Conservation (phyloP, 1,140 invertebrate genomes). For the Anoplophora glabripennis region DNA sequence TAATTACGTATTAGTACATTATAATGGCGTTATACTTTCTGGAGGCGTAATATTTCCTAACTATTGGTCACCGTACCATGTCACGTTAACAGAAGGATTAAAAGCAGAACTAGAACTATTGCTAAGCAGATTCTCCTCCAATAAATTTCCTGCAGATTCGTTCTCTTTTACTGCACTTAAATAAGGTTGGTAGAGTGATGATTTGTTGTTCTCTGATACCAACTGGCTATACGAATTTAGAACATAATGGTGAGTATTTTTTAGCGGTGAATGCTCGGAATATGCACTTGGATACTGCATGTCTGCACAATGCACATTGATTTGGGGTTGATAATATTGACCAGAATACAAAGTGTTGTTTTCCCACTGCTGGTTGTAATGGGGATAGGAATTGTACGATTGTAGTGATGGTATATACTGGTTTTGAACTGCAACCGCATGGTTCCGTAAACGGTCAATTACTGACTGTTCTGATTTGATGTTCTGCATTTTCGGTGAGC, state of each 20-base stretch:
- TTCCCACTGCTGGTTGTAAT: constrained; percentile 7
- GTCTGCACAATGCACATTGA: not conserved
- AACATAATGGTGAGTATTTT: not conserved
- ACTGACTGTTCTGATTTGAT: constrained; percentile 1
- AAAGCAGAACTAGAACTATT: not conserved
- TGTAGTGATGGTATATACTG: not conserved
- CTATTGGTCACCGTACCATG: not conserved
- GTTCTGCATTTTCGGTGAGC: not conserved
- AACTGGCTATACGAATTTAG: not conserved
- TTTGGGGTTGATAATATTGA: not conserved
- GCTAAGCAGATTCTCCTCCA: not conserved
- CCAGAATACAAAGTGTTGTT: not conserved
- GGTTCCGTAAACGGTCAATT: not conserved
- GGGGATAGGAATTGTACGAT: not conserved
- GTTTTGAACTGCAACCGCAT: not conserved
- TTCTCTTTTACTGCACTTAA: not conserved
- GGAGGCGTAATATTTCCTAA: not conserved
- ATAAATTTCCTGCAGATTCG: not conserved
- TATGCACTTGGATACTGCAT: not conserved
- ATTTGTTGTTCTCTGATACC: not conserved
- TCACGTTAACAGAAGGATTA: not conserved
- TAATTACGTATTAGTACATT: too few relatives aligned
- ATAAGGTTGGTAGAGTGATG: not conserved
- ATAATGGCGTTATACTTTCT: constrained; percentile 4
- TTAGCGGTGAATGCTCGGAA: not conserved